A percentile compares a stretch with the other conserved stretches of the same genome.
Conservation (phyloP, 2,888 invertebrate genomes). For the Uropetala carovei region DNA sequence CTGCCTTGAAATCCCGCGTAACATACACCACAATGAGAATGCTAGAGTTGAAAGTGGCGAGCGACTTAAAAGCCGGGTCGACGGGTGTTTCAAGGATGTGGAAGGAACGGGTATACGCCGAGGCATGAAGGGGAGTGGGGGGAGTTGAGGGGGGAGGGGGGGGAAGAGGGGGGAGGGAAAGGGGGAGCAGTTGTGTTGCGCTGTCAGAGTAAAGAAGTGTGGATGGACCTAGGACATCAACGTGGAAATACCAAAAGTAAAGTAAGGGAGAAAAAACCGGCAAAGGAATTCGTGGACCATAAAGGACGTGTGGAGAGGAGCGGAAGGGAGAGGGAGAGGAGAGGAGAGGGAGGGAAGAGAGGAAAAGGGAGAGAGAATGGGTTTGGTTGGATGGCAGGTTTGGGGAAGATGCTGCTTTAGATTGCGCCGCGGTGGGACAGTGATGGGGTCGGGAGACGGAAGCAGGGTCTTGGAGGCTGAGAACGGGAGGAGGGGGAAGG, state of each 20-base stretch:
- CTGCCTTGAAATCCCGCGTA: constrained; percentile 27
- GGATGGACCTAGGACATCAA: constrained; percentile 55
- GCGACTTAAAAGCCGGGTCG: constrained; percentile 13
- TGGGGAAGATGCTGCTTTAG: constrained; percentile 68
- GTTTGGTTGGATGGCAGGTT: constrained; percentile 66
- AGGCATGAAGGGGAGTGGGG: neutral
- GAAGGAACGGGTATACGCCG: neutral
- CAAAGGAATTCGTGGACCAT: constrained; percentile 62
- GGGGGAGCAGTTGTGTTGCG: constrained; percentile 10
- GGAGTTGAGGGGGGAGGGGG: neutral
- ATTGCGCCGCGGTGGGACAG: constrained; percentile 66
- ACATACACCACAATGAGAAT: neutral
- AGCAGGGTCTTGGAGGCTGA: constrained; percentile 71
- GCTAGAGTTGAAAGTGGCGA: constrained; percentile 17
- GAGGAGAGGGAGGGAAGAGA: neutral
- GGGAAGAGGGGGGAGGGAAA: neutral
- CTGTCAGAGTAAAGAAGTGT: constrained; percentile 64
- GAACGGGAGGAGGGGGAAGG: constrained; percentile 65
- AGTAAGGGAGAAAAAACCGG: constrained; percentile 37
- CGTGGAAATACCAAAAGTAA: constrained; percentile 61
- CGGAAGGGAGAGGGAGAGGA: neutral
- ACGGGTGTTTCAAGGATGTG: neutral
- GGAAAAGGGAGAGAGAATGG: constrained; percentile 67
- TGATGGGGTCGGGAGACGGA: constrained; percentile 68
- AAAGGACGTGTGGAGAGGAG: constrained; percentile 55